A percentile compares a stretch with the other conserved stretches of the same genome.
Evolutionary conservation across 2,797 vertebrate genomes (phyloP).

Genomic region (Alexandromys oeconomus): DNA sequence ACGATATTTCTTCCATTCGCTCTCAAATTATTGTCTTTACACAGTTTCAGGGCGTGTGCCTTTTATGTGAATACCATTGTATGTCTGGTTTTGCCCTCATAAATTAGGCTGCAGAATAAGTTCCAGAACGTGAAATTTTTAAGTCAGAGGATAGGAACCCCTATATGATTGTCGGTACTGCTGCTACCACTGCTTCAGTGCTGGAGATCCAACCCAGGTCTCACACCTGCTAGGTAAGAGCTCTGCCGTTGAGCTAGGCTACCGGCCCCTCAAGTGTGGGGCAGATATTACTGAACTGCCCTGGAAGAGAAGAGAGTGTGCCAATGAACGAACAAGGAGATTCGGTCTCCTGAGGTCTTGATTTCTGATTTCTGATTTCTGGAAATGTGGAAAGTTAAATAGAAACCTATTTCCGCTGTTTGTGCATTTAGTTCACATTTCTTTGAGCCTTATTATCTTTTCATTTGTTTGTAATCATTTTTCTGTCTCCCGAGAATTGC

Average conservation of each 20-base stretch:
- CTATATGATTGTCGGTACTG: neutral
- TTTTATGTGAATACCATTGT: neutral
- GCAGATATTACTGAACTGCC: neutral
- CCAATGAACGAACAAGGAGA: neutral
- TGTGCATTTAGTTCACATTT: neutral
- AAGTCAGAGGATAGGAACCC: neutral
- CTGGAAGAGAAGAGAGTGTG: neutral
- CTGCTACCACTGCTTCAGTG: neutral
- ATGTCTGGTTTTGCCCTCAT: neutral
- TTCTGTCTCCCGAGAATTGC: neutral
- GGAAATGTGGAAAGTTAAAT: neutral
- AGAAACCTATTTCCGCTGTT: neutral
- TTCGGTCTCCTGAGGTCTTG: neutral
- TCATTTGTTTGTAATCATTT: slow-evolving; percentile 21
- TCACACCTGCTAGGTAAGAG: neutral
- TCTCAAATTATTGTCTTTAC: neutral
- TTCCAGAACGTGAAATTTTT: neutral
- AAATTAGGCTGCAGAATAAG: neutral
- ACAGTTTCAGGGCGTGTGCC: neutral
- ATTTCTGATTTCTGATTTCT: neutral
- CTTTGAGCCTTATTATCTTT: neutral
- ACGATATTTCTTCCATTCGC: neutral
- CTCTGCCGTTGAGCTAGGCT: neutral
- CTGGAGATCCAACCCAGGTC: neutral
- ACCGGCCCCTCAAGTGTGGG: neutral